Evolutionary conservation across 2,797 vertebrate species (phyloP), one percentile per base, ranked within the genome.

Genomic region (Halcyon chelicuti): DNA sequence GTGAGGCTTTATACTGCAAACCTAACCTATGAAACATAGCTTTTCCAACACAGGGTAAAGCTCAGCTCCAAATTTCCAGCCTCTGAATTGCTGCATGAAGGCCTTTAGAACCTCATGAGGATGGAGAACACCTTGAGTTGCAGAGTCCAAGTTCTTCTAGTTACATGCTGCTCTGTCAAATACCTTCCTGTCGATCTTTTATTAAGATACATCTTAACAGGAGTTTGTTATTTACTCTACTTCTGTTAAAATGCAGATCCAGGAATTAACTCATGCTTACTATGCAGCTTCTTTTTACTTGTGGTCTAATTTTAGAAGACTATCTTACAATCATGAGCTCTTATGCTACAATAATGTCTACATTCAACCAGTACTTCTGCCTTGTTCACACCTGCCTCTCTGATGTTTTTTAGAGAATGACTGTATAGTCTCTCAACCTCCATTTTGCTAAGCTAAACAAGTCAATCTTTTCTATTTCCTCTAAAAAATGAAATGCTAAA

Each of bases 251-350:
- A 80, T 12, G 46, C 23, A 88, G 57, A 80, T 65, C 21, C 58
- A 86, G 65, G 51, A 83, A 61, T 61, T 74, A 71, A 81, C 17
- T 90, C 83, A 75, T 77, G 68, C n/a, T 91, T 35, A 46, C 76
- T 72, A 86, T 49, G 62, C 88, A 86, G n/a, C 39, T 90, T 86
- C 62, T 88, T 88, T 81, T 31, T 20, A 51, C 14, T 65, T 92
- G 37, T 61, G 12, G 46, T 84, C 26, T 84, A 54, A 90, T 84
- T 95, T 90, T 90, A 83, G 63, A 75, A 58, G 52, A 78, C n/a
- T 42, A 49, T 85, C 10, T 91, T 91, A 55, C 8, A 77, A 66
- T 39, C 23, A 12, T 57, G 33, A 87, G n/a, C 20, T 87, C 39
- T 62, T 67, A 42, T 8, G 18, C 54, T 86, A 57, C 70, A 77